Percentiles rank a stretch among this genome's conserved stretches.
Evolutionary conservation across 92 coral and sea anemone species (phyloP).

Genomic region (Chrysogorgia sp.): DNA sequence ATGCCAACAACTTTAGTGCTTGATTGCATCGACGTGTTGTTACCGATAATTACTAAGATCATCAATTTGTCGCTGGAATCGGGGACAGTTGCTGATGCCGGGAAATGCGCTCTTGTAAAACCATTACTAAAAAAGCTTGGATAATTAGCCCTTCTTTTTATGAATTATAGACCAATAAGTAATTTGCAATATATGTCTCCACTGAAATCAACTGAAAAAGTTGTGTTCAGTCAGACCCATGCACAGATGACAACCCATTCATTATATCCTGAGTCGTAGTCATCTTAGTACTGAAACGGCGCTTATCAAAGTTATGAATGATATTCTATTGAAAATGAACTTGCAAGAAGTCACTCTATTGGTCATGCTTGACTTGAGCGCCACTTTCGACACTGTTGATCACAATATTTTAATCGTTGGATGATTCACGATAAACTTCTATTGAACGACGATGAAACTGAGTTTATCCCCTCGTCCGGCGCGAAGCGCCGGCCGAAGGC

Average conservation of each 20-base stretch:
- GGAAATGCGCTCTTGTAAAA: conserved; percentile 62
- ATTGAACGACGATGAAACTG: conserved; percentile 57
- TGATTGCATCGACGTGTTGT: conserved; percentile 44
- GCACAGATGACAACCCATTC: conserved; percentile 46
- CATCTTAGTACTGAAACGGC: conserved; percentile 58
- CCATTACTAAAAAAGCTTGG: conserved; percentile 57
- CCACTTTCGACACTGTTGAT: conserved; percentile 50
- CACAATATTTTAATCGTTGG: conserved; percentile 49
- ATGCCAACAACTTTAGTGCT: conserved; percentile 46
- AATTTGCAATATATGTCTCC: conserved; percentile 52
- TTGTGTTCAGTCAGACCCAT: conserved; percentile 44
- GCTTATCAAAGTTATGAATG: conserved; percentile 60
- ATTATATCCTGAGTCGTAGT: conserved; percentile 53
- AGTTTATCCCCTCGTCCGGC: too few species aligned
- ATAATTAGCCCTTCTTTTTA: conserved; percentile 26
- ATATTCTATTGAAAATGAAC: conserved; percentile 61
- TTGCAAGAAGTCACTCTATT: conserved; percentile 60
- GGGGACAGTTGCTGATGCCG: conserved; percentile 46
- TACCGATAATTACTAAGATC: conserved; percentile 49
- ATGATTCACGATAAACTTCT: conserved; percentile 56
- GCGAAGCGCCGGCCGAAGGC: too few species aligned
- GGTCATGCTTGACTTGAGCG: conserved; percentile 50
- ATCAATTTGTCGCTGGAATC: conserved; percentile 49
- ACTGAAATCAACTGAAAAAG: conserved; percentile 52
- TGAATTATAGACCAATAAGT: conserved; percentile 57